These are phyloP conservation scores for Xestoiulus laeticollis DNA, from an alignment of 2,888 invertebrate species.

Conservation along the genomic window DNA sequence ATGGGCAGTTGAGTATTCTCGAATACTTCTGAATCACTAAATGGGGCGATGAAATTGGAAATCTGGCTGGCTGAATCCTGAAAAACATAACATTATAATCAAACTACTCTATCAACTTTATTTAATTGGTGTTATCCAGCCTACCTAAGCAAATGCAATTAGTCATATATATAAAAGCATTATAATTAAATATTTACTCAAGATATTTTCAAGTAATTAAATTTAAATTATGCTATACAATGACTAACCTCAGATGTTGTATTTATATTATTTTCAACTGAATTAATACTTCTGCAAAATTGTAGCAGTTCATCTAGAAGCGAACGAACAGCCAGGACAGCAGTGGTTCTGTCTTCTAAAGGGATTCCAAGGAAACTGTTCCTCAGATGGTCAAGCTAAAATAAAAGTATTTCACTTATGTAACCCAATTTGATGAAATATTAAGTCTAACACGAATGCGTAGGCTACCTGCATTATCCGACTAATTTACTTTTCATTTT, in stretches of 20 bases:
- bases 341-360: background rate
- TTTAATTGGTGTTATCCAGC: too few species aligned
- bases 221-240: background rate
- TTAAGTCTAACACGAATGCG: too few species aligned
- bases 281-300: background rate
- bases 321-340: background rate
- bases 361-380: background rate
- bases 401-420: background rate
- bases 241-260: background rate
- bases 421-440: too few species aligned
- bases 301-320: conserved; percentile 3
- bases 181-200: background rate
- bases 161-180: too few species aligned
- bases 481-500: too few species aligned
- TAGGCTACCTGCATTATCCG: too few species aligned
- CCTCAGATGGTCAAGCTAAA: background rate
- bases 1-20: background rate
- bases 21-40: background rate
- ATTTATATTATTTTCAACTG: background rate
- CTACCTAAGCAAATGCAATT: too few species aligned
- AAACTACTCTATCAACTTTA: background rate
- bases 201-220: background rate
- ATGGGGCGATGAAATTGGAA: background rate
- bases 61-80: background rate
- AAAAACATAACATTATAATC: background rate